Evolutionary conservation across 2,797 vertebrate genomes (phyloP).

Genomic region (Sebastiscus albofasciatus): DNA sequence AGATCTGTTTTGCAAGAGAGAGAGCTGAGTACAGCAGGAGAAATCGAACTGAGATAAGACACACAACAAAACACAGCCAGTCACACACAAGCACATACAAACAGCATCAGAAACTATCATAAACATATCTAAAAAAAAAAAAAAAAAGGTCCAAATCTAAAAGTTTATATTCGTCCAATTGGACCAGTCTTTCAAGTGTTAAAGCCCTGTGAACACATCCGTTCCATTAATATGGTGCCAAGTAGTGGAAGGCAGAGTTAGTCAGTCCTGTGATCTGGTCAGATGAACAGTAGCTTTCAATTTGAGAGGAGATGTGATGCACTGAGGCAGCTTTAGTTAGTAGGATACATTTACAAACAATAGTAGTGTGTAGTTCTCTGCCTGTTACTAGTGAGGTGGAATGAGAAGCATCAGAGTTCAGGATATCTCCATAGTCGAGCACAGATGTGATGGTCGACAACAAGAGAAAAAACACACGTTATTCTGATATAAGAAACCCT

Average conservation of each 20-base stretch:
- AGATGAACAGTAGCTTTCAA: neutral
- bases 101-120: neutral
- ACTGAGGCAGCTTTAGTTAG: neutral
- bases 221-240: too few species aligned
- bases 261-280: neutral
- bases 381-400: neutral
- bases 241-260: too few species aligned
- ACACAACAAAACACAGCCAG: neutral
- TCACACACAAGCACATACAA: neutral
- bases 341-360: neutral
- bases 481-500: neutral
- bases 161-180: neutral
- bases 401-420: neutral
- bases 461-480: neutral
- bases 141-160: neutral
- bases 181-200: neutral
- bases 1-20: neutral
- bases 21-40: neutral
- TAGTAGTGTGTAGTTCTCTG: neutral
- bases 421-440: neutral
- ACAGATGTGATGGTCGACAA: neutral
- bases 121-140: neutral
- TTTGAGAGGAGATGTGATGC: neutral
- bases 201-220: too few species aligned
- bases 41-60: too few species aligned